Evolutionary conservation across 2,797 vertebrate species (phyloP).

Genomic region (Sarcophilus harrisii): DNA sequence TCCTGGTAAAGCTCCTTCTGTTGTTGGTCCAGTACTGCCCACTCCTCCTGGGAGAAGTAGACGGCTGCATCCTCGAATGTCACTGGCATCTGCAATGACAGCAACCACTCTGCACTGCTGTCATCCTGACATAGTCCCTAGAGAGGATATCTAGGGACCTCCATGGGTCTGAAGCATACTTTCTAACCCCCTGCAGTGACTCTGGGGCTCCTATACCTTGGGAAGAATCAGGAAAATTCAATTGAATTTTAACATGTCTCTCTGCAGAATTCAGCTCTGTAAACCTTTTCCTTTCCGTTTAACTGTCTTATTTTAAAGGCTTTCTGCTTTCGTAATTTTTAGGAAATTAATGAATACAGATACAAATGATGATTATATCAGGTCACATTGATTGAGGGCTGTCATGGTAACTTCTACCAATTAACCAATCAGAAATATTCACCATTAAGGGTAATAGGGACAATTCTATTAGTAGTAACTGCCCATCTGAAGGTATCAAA

Average conservation of each 20-base stretch:
- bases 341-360: background rate
- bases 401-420: background rate
- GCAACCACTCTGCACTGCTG: background rate
- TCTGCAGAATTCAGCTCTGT: background rate
- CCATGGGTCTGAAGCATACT: background rate
- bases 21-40: slow-evolving; percentile 60
- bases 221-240: background rate
- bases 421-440: background rate
- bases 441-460: background rate
- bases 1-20: slow-evolving; percentile 60
- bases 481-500: background rate
- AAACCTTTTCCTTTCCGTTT: background rate
- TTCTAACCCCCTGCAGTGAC: background rate
- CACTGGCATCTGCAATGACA: slow-evolving; percentile 64
- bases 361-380: background rate
- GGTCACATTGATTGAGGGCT: background rate
- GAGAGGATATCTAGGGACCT: background rate
- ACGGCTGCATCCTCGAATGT: slow-evolving; percentile 74
- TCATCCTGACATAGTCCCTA: background rate
- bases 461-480: background rate
- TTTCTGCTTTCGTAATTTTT: slow-evolving; percentile 1
- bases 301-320: background rate
- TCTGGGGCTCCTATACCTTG: background rate
- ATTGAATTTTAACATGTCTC: background rate
- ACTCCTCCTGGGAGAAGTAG: slow-evolving; percentile 75